Base-by-base conservation (phyloP, 2,113 vertebrate species). In the Sinosuthora webbiana region DNA sequence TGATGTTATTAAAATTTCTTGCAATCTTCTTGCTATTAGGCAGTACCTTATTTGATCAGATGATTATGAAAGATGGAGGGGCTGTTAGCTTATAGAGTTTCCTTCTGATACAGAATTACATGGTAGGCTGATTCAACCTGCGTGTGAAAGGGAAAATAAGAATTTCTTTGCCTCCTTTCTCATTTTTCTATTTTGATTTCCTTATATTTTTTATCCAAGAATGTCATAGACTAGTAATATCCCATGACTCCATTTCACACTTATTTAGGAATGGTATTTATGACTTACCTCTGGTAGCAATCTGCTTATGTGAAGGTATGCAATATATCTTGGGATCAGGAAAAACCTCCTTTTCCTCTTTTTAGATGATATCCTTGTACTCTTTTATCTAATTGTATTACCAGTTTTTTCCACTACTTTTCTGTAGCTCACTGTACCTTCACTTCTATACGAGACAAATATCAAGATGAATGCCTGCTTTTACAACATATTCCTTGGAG, bases 1-100 rank as follows among this genome's bases (percentile, higher is more conserved):
- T 35, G 15, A 75, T 50, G 28, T 80, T 90, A 95, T 93, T 95
- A 95, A 97, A 93, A 94, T 92, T 89, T 94, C 47, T 90, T 80
- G 59, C 50, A 91, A 63, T 44, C 76, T 89, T 84, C 56, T 94
- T 71, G 50, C n/a, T 89, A 70, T 87, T 87, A 94, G 60, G 47
- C 37, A 90, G 65, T 68, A 55, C 52, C 31, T 93, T 96, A 79
- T 87, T 96, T 96, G 79, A 94, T 93, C 88, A 83, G 49, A 69
- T 44, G 44, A 86, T 82, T 95, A 96, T 33, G 64, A 95, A 91
- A 90, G 82, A 89, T 70, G 71, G 59, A 96, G 78, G 1, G 50
- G 57, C 37, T 76, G 53, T 79, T 97, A 74, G 53, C 60, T 95
- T 60, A 80, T 15, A 86, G 82, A 85, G 41, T 82, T 90, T 75